Conservation (phyloP, 2,113 vertebrate genomes). For the Pontoporia blainvillei region DNA sequence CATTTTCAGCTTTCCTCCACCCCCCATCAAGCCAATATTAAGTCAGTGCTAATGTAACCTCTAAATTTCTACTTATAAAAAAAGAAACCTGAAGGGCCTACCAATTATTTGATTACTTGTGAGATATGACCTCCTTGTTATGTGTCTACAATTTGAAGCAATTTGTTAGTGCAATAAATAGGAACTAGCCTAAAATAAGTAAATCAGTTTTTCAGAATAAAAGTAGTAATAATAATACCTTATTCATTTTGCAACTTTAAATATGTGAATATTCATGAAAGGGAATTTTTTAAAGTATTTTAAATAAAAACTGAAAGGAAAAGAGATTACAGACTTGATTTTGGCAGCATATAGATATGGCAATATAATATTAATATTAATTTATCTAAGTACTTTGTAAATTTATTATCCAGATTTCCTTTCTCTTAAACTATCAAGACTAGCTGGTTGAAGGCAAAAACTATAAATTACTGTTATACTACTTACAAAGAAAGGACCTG, state of each 20-base stretch:
- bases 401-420: neutral
- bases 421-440: constrained; percentile 30
- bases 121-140: neutral
- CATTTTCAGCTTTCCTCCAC: neutral
- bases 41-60: neutral
- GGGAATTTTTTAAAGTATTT: neutral
- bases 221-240: neutral
- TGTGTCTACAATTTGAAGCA: neutral
- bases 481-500: constrained; percentile 45
- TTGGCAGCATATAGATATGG: neutral
- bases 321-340: neutral
- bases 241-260: neutral
- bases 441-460: constrained; percentile 34
- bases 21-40: neutral
- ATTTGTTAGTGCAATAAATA: neutral
- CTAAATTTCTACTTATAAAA: neutral
- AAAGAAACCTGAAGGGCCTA: neutral
- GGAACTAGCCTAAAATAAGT: neutral
- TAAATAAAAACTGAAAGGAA: constrained; percentile 39
- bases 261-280: neutral
- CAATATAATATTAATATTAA: neutral
- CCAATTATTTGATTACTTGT: neutral
- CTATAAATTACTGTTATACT: constrained; percentile 58
- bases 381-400: neutral
- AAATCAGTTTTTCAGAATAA: constrained; percentile 7